Evolutionary conservation across 2,113 vertebrate genomes (phyloP).

Genomic region (Gorsachius goisagi): DNA sequence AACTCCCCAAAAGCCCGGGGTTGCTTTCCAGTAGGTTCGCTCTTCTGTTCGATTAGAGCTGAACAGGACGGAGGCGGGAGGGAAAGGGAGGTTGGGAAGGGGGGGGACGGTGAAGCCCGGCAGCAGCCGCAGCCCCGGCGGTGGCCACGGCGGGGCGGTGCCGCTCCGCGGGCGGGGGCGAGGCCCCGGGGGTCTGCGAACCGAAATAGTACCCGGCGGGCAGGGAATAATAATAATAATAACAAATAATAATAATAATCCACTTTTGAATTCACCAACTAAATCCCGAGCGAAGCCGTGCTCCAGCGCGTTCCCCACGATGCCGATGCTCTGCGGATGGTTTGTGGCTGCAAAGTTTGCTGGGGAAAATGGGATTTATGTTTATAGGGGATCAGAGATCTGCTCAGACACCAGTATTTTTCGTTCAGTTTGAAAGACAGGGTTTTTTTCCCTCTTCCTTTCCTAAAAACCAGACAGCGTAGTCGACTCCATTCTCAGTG

Average conservation of each 20-base stretch:
- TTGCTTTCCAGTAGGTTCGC: neutral
- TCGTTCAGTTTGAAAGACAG: neutral
- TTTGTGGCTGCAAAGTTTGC: neutral
- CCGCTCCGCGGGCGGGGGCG: neutral
- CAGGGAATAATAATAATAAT: too few relatives aligned
- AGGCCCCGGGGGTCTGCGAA: accelerated
- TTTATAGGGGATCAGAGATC: neutral
- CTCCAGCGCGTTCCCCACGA: accelerated
- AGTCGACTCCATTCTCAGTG: neutral
- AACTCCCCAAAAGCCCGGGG: neutral
- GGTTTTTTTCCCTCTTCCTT: neutral
- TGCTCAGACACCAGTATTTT: neutral
- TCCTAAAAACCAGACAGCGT: neutral
- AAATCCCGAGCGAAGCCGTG: accelerated
- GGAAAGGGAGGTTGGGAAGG: neutral
- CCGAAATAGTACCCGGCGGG: accelerated
- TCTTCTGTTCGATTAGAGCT: accelerated
- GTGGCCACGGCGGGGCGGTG: neutral
- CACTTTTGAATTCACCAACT: neutral
- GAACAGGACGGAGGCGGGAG: neutral
- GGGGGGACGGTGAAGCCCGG: neutral
- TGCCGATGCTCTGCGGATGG: neutral
- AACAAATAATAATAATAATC: too few relatives aligned
- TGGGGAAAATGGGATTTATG: neutral
- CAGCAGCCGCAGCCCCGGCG: neutral